phyloP scores from a whole-genome alignment of 2,888 invertebrate genomes.

The Ctenicera cuprea region DNA sequence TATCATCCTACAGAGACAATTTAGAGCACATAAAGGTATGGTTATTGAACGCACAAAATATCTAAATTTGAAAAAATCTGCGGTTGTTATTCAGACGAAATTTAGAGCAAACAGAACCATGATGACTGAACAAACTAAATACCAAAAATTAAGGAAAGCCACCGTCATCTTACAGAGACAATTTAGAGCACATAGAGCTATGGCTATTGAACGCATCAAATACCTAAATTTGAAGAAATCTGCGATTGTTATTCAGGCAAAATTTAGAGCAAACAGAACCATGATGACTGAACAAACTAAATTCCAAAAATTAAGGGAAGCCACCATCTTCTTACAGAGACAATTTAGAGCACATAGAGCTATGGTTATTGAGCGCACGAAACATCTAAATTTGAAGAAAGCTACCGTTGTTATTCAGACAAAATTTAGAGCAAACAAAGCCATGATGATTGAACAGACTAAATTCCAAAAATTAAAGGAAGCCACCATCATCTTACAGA shows the following conservation, averaged over 20 bases:
- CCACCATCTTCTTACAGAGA: constrained; percentile 67
- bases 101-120: constrained; percentile 35
- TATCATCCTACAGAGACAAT: constrained; percentile 44
- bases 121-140: constrained; percentile 66
- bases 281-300: neutral
- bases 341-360: constrained; percentile 69
- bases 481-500: constrained; percentile 73
- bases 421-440: constrained; percentile 65
- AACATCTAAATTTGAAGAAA: constrained; percentile 65
- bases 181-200: constrained; percentile 59
- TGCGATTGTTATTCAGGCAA: constrained; percentile 63
- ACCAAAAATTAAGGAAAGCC: constrained; percentile 61
- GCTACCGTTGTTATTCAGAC: constrained; percentile 70
- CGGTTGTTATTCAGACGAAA: constrained; percentile 49
- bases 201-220: neutral
- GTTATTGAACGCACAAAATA: constrained; percentile 57
- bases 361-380: constrained; percentile 64
- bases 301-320: neutral
- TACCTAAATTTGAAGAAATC: constrained; percentile 20
- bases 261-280: constrained; percentile 61
- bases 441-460: constrained; percentile 51
- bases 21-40: constrained; percentile 21
- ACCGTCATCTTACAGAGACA: constrained; percentile 59
- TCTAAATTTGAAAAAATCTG: constrained; percentile 56
- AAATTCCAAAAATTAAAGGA: constrained; percentile 56